Evolutionary conservation across 2,113 vertebrate species (phyloP), one percentile per base, ranked within the genome.

Genomic region (Sphaerodactylus townsendi): DNA sequence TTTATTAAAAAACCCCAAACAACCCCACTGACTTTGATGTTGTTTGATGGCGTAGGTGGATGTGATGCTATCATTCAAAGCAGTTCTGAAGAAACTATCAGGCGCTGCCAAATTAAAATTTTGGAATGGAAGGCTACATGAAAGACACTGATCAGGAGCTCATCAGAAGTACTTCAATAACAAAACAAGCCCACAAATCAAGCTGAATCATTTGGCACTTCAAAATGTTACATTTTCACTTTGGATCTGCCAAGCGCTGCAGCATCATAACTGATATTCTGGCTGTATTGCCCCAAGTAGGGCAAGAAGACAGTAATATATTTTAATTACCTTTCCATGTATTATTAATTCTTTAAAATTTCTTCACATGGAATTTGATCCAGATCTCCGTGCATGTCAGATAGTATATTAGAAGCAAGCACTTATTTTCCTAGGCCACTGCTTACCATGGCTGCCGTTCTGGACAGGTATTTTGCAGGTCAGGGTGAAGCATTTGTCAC

Each of bases 11-110:
- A 59, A 17, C 17, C 1, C 48, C 14, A 53, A 3, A 53, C n/a
- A 30, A 53, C 50, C 7, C 13, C 37, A 33, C 25, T 25, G 44
- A 65, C 19, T 11, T 85, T 84, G 37, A 72, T 78, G 66, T 17
- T 64, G 35, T 70, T 76, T 1, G 37, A 56, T 70, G 59, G 33
- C 64, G 64, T 62, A 46, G 70, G 33, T 71, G 35, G 46, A 80
- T 71, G 3, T 39, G 79, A 80, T 71, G 79, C 41, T 79, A 93
- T 71, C 64, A 86, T 73, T 50, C 87, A 50, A 30, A 89, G 71
- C 70, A 72, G 77, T 77, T 85, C 41, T 41, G 86, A 50, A 77
- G 84, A 88, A 91, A 86, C 37, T 28, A 87, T 11, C 28, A 2
- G 1, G 19, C 76, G 37, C 41, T 86, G 69, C 72, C 85, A 88